Conservation (phyloP, 2,797 vertebrate genomes). For the Sebastes iracundus region DNA sequence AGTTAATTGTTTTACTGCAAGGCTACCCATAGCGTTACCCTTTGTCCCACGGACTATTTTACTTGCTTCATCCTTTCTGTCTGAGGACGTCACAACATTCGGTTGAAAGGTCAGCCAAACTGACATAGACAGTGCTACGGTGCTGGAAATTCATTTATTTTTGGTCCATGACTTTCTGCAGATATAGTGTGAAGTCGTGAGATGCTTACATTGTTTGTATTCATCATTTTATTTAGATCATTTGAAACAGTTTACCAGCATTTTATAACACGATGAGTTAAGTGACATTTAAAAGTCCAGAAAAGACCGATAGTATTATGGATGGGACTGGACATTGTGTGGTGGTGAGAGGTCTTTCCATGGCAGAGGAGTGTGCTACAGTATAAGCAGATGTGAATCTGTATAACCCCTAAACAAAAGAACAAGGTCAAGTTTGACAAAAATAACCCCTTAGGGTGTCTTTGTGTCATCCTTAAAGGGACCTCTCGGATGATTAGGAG, state of each 20-base stretch:
- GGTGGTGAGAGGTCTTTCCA: slow-evolving; percentile 27
- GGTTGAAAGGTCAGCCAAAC: too few species aligned
- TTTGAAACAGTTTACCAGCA: neutral
- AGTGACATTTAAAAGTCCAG: neutral
- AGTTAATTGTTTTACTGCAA: too few species aligned
- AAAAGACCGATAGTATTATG: neutral
- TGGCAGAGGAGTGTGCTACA: neutral
- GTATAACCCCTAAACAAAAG: slow-evolving; percentile 28
- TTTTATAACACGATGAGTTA: neutral
- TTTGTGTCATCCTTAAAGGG: slow-evolving; percentile 40
- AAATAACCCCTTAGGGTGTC: slow-evolving; percentile 33
- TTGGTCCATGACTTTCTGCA: neutral
- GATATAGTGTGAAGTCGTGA: neutral
- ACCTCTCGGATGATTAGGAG: slow-evolving; percentile 44
- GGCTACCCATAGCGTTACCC: too few species aligned
- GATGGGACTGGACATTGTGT: neutral
- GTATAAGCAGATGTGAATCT: slow-evolving; percentile 12
- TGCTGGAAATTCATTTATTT: too few species aligned
- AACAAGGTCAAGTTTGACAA: slow-evolving; percentile 52
- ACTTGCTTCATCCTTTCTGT: too few species aligned
- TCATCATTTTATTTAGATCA: neutral
- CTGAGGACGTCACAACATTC: too few species aligned
- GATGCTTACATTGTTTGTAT: neutral
- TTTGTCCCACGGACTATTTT: too few species aligned
- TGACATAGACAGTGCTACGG: too few species aligned